These are phyloP conservation scores for Drosophila pallidifrons DNA, from an alignment of 1,140 invertebrate species.

Conservation along the genomic window DNA sequence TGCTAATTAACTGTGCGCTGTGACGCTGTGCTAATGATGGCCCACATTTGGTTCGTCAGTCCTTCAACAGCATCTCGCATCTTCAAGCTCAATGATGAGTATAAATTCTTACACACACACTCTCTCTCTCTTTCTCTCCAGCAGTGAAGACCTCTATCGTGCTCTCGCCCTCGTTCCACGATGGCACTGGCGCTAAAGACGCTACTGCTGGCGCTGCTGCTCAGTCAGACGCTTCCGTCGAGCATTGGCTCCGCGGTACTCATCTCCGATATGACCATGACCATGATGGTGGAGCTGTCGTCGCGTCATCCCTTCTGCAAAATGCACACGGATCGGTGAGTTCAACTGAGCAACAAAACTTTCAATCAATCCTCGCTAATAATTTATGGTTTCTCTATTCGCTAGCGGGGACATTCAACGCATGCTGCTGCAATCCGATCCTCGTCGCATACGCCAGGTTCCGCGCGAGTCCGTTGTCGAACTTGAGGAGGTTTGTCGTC, in stretches of 20 bases:
- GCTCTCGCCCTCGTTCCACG: slow-evolving; percentile 39
- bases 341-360: neutral
- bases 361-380: no score
- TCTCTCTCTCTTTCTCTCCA: neutral
- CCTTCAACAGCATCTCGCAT: slow-evolving; percentile 21
- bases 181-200: slow-evolving; percentile 41
- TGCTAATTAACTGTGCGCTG: slow-evolving; percentile 41
- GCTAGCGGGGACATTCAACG: slow-evolving; percentile 87
- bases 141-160: neutral
- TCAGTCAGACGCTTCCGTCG: slow-evolving; percentile 45
- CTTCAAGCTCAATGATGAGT: neutral
- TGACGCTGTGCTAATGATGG: slow-evolving; percentile 54
- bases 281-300: slow-evolving; percentile 88
- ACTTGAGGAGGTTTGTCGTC: slow-evolving; percentile 87
- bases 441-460: slow-evolving; percentile 87
- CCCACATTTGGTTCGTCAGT: slow-evolving; percentile 56
- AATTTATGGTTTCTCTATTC: neutral
- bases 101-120: slow-evolving; percentile 22
- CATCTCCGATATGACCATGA: slow-evolving; percentile 88
- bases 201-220: slow-evolving; percentile 47
- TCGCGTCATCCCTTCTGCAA: slow-evolving; percentile 87
- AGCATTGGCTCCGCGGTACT: slow-evolving; percentile 85
- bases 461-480: slow-evolving; percentile 87
- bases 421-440: slow-evolving; percentile 87
- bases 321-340: slow-evolving; percentile 87